Evolutionary conservation across 2,888 invertebrate genomes (phyloP).

Genomic region (Rhodophaea formosa): DNA sequence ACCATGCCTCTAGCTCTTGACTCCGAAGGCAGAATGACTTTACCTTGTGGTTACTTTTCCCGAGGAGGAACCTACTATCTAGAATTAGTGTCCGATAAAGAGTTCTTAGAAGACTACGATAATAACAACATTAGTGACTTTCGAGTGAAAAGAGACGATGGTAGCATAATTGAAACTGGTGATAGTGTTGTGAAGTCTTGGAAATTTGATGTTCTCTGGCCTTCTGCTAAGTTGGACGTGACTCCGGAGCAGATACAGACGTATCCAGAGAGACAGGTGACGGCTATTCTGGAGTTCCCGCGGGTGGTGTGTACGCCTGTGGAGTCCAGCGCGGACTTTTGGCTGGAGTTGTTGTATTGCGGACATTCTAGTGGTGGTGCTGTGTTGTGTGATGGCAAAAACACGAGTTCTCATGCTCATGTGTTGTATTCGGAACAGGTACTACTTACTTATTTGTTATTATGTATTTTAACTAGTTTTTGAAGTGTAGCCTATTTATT

Average conservation of each 20-base stretch:
- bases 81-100: constrained; percentile 64
- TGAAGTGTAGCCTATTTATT: no score
- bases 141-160: constrained; percentile 58
- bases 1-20: constrained; percentile 76
- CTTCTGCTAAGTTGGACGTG: constrained; percentile 85
- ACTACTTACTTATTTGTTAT: constrained; percentile 8
- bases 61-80: constrained; percentile 84
- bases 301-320: constrained; percentile 85
- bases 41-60: constrained; percentile 88
- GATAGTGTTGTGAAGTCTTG: constrained; percentile 73
- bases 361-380: constrained; percentile 85
- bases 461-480: no score
- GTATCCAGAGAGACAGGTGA: constrained; percentile 88
- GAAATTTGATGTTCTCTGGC: constrained; percentile 91
- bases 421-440: constrained; percentile 90
- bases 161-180: constrained; percentile 63
- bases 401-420: constrained; percentile 77
- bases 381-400: constrained; percentile 85
- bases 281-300: constrained; percentile 88
- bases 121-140: constrained; percentile 34
- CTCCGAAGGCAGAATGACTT: constrained; percentile 72
- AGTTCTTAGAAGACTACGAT: constrained; percentile 53
- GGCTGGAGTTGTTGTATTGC: constrained; percentile 90
- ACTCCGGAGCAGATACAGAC: constrained; percentile 89
- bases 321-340: constrained; percentile 84